Evolutionary conservation across 2,888 invertebrate species (phyloP).

Genomic region (Tortricodes alternella): DNA sequence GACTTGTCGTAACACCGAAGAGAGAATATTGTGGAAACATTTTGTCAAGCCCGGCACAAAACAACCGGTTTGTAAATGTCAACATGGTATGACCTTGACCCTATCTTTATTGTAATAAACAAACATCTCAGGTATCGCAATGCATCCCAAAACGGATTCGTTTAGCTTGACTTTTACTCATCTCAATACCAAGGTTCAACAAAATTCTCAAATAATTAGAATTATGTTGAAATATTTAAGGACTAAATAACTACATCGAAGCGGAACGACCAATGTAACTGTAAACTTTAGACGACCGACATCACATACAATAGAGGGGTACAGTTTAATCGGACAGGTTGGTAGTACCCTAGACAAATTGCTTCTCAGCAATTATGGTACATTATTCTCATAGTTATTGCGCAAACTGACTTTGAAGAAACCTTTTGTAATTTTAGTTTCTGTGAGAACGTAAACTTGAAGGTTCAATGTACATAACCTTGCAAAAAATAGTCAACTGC

Average conservation of each 20-base stretch:
- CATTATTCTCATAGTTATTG: constrained; percentile 51
- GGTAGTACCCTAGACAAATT: constrained; percentile 37
- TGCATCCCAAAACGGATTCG: background rate
- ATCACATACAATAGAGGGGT: background rate
- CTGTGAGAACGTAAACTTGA: constrained; percentile 40
- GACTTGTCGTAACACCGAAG: background rate
- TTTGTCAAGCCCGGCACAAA: constrained; percentile 1
- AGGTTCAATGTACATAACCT: constrained; percentile 33
- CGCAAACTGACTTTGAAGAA: constrained; percentile 46
- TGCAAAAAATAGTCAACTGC: constrained; percentile 17
- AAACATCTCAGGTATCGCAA: constrained; percentile 9
- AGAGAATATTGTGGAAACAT: constrained; percentile 14
- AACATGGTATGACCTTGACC: constrained; percentile 18
- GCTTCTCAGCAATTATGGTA: constrained; percentile 47
- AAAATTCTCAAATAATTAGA: background rate
- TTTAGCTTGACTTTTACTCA: constrained; percentile 1
- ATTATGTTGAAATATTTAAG: constrained; percentile 6
- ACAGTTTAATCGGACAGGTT: background rate
- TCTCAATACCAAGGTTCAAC: constrained; percentile 6
- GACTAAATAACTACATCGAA: background rate
- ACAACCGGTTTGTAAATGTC: constrained; percentile 9
- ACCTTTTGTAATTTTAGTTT: constrained; percentile 46
- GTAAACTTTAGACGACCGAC: background rate
- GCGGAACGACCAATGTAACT: background rate
- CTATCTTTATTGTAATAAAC: constrained; percentile 10